These are phyloP conservation scores for Orchesella cincta DNA, from an alignment of 1,140 invertebrate species.

Conservation along the genomic window DNA sequence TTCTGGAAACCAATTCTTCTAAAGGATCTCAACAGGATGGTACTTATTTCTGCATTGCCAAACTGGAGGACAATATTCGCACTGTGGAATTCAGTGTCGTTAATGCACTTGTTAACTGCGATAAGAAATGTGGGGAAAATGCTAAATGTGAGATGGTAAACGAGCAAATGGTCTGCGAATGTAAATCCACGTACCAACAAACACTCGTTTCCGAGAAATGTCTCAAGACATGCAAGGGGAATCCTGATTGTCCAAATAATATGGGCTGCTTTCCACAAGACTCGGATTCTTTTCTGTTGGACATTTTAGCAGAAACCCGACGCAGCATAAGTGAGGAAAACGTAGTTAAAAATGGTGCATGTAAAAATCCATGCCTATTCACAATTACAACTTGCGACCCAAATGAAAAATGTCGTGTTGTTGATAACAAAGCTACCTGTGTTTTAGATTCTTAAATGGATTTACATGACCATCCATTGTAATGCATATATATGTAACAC, in stretches of 20 bases:
- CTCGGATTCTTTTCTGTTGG: not conserved
- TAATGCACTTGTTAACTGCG: not conserved
- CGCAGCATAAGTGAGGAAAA: not conserved
- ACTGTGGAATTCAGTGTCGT: not conserved
- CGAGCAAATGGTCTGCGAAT: not conserved
- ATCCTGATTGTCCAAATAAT: not conserved
- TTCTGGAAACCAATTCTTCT: not conserved
- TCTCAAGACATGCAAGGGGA: not conserved
- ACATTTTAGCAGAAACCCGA: not conserved
- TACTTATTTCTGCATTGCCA: not conserved
- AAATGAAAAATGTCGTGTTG: not conserved
- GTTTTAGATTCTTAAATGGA: too few species aligned
- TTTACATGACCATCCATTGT: too few species aligned
- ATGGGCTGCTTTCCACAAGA: constrained; percentile 1
- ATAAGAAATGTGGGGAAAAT: not conserved
- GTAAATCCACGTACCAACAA: not conserved
- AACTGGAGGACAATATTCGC: not conserved
- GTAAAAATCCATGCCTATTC: not conserved
- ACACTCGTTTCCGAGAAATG: not conserved
- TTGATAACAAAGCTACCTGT: not conserved
- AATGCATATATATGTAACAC: too few species aligned
- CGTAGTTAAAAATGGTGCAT: not conserved
- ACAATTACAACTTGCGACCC: not conserved
- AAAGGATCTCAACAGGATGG: not conserved
- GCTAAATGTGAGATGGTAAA: not conserved